Conservation (phyloP, 2,888 invertebrate genomes). For the Callimorpha dominula region DNA sequence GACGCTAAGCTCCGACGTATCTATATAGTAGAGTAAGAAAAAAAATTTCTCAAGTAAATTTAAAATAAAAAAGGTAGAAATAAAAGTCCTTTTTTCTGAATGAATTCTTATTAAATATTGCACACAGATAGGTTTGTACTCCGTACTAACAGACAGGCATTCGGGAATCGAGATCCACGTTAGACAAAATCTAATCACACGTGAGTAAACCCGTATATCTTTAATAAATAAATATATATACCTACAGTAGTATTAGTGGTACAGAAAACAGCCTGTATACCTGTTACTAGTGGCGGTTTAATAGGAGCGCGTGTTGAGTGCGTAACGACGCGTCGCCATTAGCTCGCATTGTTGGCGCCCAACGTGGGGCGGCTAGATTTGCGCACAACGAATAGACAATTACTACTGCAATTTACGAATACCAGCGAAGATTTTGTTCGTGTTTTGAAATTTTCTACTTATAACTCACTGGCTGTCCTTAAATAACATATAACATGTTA, state of each 20-base stretch:
- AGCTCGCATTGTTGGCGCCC: conserved; percentile 78
- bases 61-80: neutral
- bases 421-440: neutral
- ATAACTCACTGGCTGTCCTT: too few relatives aligned
- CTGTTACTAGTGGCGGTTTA: conserved; percentile 23
- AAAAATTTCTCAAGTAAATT: neutral
- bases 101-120: too few relatives aligned
- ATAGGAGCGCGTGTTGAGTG: conserved; percentile 55
- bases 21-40: neutral
- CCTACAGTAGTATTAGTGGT: neutral
- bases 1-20: neutral
- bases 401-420: conserved; percentile 9
- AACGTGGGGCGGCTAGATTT: conserved; percentile 56
- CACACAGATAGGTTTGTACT: too few relatives aligned
- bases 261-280: conserved; percentile 5
- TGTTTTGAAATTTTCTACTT: neutral
- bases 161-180: neutral
- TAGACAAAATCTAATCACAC: neutral
- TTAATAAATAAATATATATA: neutral
- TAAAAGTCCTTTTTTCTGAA: neutral
- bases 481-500: too few relatives aligned
- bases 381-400: conserved; percentile 28
- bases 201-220: neutral
- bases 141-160: too few relatives aligned
- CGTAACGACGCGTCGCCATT: conserved; percentile 75